Conservation (phyloP, 2,113 vertebrate species). For the Sebastes fasciatus region DNA sequence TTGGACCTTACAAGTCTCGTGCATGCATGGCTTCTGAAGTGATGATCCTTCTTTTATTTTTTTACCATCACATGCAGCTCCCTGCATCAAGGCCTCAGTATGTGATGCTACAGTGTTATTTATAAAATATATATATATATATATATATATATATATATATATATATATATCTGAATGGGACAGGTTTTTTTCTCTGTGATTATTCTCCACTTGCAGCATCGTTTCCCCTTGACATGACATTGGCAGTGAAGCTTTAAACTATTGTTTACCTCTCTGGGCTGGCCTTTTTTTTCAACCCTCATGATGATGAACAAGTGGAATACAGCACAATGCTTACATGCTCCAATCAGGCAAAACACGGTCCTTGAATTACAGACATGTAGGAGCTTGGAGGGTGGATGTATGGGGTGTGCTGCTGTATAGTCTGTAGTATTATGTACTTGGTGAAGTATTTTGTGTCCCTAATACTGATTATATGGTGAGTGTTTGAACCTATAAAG, state of each 20-base stretch:
- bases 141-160: too few species aligned
- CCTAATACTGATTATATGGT: neutral
- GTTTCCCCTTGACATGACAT: constrained; percentile 74
- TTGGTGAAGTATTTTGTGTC: constrained; percentile 7
- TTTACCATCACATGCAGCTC: constrained; percentile 19
- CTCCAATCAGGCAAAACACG: constrained; percentile 33
- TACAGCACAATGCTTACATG: constrained; percentile 1
- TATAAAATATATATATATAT: too few species aligned
- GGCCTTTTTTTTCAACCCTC: neutral
- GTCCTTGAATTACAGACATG: constrained; percentile 34
- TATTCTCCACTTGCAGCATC: constrained; percentile 12
- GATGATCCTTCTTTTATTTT: constrained; percentile 33
- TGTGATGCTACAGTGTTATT: neutral
- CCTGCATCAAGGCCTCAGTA: neutral
- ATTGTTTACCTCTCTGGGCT: constrained; percentile 29
- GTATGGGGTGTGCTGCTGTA: constrained; percentile 21
- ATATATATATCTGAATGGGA: neutral
- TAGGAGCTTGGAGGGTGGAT: constrained; percentile 17
- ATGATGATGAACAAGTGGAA: constrained; percentile 40
- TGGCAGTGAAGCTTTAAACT: constrained; percentile 48
- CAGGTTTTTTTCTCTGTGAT: neutral
- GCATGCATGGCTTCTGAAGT: constrained; percentile 35
- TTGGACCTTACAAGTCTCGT: constrained; percentile 3
- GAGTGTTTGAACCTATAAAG: neutral
- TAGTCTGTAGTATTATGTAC: neutral